These are phyloP conservation scores for Lordiphosa stackelbergi DNA, from an alignment of 1,140 invertebrate genomes.

Conservation along the genomic window DNA sequence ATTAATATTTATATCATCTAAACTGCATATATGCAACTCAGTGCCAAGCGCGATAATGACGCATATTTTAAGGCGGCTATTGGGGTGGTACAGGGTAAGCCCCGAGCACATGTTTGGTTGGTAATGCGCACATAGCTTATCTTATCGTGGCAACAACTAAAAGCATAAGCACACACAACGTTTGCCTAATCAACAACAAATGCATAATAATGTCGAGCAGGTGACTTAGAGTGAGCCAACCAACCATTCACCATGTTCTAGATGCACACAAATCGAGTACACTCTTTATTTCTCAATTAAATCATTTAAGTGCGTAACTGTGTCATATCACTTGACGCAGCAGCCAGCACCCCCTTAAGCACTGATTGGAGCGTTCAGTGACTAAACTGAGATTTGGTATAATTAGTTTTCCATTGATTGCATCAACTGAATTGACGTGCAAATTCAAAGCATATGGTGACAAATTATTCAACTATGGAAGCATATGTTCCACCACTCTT, in stretches of 20 bases:
- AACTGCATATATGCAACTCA: slow-evolving; percentile 34
- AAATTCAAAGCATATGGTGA: slow-evolving; percentile 50
- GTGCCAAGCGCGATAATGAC: slow-evolving; percentile 25
- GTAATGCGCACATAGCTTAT: slow-evolving; percentile 10
- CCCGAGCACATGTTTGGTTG: neutral
- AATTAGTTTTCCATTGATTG: slow-evolving; percentile 5
- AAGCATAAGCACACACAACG: slow-evolving; percentile 31
- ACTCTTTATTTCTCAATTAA: slow-evolving; percentile 39
- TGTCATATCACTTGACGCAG: slow-evolving; percentile 30
- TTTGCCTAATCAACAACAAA: slow-evolving; percentile 32
- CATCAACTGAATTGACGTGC: slow-evolving; percentile 7
- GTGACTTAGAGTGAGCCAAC: slow-evolving; percentile 24
- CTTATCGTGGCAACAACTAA: slow-evolving; percentile 3
- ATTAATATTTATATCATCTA: slow-evolving; percentile 44
- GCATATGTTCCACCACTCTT: slow-evolving; percentile 38
- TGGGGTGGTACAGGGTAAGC: neutral
- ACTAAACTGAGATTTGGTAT: neutral
- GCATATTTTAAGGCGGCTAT: slow-evolving; percentile 45
- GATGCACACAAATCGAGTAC: slow-evolving; percentile 1
- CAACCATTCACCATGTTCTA: neutral
- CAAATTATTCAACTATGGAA: slow-evolving; percentile 34
- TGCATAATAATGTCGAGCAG: slow-evolving; percentile 33
- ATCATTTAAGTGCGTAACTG: slow-evolving; percentile 45
- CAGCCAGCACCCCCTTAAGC: neutral
- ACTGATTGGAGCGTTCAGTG: neutral